Conservation (phyloP, 2,888 invertebrate species). For the Drosophila mimetica region DNA sequence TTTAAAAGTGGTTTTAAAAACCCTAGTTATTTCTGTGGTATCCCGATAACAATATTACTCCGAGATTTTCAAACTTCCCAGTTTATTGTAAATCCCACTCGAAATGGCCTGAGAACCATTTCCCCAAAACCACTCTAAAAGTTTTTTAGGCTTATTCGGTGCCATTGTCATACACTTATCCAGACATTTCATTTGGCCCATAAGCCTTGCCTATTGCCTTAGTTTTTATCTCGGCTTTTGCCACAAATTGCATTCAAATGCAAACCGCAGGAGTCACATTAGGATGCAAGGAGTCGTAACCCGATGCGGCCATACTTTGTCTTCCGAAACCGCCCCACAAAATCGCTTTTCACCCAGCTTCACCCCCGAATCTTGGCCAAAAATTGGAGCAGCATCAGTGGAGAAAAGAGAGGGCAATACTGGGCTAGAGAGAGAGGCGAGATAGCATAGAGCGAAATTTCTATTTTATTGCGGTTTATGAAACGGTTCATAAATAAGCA, state of each 20-base stretch:
- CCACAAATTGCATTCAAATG: conserved; percentile 74
- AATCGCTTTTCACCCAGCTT: neutral
- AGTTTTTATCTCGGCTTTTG: conserved; percentile 62
- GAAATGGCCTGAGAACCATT: neutral
- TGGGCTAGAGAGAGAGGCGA: conserved; percentile 6
- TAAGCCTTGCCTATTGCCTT: conserved; percentile 52
- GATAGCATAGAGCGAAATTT: conserved; percentile 46
- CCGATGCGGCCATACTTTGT: conserved; percentile 63
- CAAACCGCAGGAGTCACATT: conserved; percentile 68
- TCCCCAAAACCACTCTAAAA: conserved; percentile 15
- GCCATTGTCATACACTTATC: conserved; percentile 19
- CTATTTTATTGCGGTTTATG: conserved; percentile 72
- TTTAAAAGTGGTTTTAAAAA: no score
- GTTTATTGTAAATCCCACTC: neutral
- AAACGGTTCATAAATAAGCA: conserved; percentile 74
- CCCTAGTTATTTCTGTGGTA: no score
- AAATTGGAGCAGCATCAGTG: conserved; percentile 56
- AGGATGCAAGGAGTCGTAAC: conserved; percentile 55
- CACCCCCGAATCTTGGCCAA: conserved; percentile 43
- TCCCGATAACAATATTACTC: neutral
- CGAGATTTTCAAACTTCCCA: neutral
- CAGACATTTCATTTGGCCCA: conserved; percentile 44
- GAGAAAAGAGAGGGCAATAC: conserved; percentile 25
- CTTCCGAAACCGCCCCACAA: conserved; percentile 21
- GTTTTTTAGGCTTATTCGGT: conserved; percentile 20